Percentiles rank a stretch among this genome's conserved stretches.
Evolutionary conservation across 2,797 vertebrate genomes (phyloP).

Genomic region (Esox masquinongy): DNA sequence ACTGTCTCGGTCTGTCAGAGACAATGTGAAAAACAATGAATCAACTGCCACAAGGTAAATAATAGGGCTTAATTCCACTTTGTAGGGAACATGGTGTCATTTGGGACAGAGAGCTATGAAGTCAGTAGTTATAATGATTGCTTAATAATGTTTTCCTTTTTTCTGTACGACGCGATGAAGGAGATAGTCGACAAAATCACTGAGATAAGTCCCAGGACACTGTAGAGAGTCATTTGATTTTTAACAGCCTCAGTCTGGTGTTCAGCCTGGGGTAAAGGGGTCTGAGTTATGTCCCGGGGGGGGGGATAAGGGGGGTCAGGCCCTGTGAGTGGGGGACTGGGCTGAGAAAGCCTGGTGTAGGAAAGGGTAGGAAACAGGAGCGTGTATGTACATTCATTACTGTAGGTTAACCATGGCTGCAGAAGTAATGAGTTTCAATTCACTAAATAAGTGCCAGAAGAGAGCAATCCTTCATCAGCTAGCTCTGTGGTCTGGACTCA

Average conservation of each 20-base stretch:
- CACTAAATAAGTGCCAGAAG: slow-evolving; percentile 59
- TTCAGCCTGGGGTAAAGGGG: slow-evolving; percentile 21
- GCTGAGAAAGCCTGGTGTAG: not conserved
- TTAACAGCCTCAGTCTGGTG: slow-evolving; percentile 48
- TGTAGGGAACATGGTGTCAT: not conserved
- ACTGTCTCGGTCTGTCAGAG: too few relatives aligned
- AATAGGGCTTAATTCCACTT: too few relatives aligned
- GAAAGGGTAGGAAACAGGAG: slow-evolving; percentile 59
- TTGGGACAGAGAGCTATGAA: slow-evolving; percentile 23
- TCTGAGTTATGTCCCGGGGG: too few relatives aligned
- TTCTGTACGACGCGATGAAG: slow-evolving; percentile 58
- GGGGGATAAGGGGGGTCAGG: slow-evolving; percentile 30
- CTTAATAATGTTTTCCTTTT: slow-evolving; percentile 40
- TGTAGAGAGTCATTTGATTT: slow-evolving; percentile 70
- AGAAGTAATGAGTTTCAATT: slow-evolving; percentile 66
- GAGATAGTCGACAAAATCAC: slow-evolving; percentile 55
- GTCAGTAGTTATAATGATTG: slow-evolving; percentile 33
- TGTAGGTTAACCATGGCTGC: slow-evolving; percentile 52
- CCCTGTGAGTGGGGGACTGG: not conserved
- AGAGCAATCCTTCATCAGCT: slow-evolving; percentile 48
- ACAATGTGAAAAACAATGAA: too few relatives aligned
- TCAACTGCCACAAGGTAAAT: too few relatives aligned
- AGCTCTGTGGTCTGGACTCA: slow-evolving; percentile 47
- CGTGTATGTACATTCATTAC: slow-evolving; percentile 74
- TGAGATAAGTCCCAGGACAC: slow-evolving; percentile 58